Evolutionary conservation across 2,888 invertebrate genomes (phyloP).

Genomic region (Oscheius myriophilus): DNA sequence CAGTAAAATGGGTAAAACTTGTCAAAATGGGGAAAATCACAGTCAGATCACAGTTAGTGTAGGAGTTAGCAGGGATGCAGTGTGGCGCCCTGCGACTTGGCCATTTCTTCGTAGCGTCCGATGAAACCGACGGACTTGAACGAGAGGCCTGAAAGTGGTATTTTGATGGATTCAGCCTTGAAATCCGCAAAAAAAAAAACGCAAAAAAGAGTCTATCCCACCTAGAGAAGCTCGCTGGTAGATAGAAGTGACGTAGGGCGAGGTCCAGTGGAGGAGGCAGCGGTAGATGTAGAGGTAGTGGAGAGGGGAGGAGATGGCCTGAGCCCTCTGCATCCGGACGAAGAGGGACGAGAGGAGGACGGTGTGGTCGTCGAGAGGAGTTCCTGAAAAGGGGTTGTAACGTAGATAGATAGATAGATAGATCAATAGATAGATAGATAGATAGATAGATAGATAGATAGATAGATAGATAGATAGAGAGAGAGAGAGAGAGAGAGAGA

Average conservation of each 20-base stretch:
- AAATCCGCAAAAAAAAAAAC: no score
- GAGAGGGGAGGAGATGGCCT: conserved; percentile 53
- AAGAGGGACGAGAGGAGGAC: conserved; percentile 64
- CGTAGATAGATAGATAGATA: neutral
- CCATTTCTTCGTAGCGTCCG: conserved; percentile 61
- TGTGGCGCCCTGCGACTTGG: conserved; percentile 34
- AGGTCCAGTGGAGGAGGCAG: conserved; percentile 59
- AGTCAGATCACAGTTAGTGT: no score
- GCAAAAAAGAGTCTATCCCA: no score
- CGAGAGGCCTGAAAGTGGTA: conserved; percentile 40
- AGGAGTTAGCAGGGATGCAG: no score
- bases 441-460: no score
- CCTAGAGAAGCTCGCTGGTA: conserved; percentile 42
- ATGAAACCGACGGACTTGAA: conserved; percentile 61
- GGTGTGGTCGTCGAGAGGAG: conserved; percentile 51
- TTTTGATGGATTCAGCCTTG: neutral
- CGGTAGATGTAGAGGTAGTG: conserved; percentile 66
- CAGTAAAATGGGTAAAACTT: no score
- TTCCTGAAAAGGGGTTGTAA: conserved; percentile 24
- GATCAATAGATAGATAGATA: no score
- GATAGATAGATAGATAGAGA: no score
- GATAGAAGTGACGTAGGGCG: conserved; percentile 58
- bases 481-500: no score
- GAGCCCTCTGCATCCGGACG: conserved; percentile 65
- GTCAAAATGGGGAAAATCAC: no score